These are phyloP conservation scores for Eufriesea mexicana DNA, from an alignment of 1,140 invertebrate genomes.

Conservation along the genomic window DNA sequence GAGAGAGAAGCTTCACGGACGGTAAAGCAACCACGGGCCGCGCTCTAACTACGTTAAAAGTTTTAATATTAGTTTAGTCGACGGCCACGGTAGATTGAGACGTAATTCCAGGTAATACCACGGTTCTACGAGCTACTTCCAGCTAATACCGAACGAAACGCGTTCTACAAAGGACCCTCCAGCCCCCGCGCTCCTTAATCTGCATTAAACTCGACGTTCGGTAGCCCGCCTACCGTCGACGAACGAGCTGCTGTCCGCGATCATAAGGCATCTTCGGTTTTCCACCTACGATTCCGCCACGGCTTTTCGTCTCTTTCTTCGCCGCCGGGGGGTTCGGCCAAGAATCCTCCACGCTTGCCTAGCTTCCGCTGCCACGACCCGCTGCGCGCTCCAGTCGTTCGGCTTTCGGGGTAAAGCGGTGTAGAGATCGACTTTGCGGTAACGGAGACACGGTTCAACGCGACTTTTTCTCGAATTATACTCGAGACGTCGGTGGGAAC, in stretches of 20 bases:
- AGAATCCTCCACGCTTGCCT: neutral
- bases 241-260: slow-evolving; percentile 55
- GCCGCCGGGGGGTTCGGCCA: no score
- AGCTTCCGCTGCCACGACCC: no score
- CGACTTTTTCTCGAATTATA: neutral
- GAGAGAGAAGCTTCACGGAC: slow-evolving; percentile 76
- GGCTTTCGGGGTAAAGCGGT: neutral
- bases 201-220: slow-evolving; percentile 81
- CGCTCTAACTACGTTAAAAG: slow-evolving; percentile 82
- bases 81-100: slow-evolving; percentile 83
- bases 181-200: slow-evolving; percentile 76
- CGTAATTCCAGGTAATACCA: slow-evolving; percentile 83
- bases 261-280: slow-evolving; percentile 61
- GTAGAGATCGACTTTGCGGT: neutral
- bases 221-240: slow-evolving; percentile 67
- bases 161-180: slow-evolving; percentile 80
- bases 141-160: slow-evolving; percentile 81
- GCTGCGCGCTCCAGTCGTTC: neutral
- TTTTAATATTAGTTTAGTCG: slow-evolving; percentile 84
- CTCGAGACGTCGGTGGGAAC: neutral
- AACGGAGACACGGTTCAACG: no score
- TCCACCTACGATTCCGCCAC: slow-evolving; percentile 31
- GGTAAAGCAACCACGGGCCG: slow-evolving; percentile 80
- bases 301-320: neutral
- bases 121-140: slow-evolving; percentile 81